Conservation (phyloP, 92 coral and sea anemone genomes). For the Paramuricea clavata region DNA sequence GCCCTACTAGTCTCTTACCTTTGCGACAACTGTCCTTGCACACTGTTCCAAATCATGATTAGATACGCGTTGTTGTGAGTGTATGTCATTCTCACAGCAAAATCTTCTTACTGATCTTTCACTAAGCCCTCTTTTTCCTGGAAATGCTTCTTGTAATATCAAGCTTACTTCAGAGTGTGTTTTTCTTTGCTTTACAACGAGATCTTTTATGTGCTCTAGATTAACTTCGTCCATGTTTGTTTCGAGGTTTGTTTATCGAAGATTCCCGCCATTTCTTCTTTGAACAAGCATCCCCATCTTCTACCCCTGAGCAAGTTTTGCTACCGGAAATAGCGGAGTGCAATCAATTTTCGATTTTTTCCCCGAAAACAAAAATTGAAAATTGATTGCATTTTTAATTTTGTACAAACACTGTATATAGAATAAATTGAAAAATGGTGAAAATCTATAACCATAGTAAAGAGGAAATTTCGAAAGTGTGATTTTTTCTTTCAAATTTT, state of each 20-base stretch:
- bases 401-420: neutral
- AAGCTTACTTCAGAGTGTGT: slow-evolving; percentile 33
- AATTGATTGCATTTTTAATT: slow-evolving; percentile 1
- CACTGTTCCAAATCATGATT: slow-evolving; percentile 37
- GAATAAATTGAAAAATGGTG: neutral
- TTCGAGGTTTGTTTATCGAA: neutral
- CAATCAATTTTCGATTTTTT: no score
- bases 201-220: neutral
- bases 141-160: slow-evolving; percentile 9
- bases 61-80: slow-evolving; percentile 4
- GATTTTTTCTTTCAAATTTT: no score
- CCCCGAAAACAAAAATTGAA: neutral
- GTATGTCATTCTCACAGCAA: slow-evolving; percentile 43
- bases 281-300: neutral
- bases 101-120: slow-evolving; percentile 27
- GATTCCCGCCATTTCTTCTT: neutral
- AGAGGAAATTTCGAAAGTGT: no score
- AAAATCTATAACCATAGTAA: neutral
- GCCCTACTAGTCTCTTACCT: slow-evolving; percentile 31
- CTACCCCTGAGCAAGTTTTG: neutral
- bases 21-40: slow-evolving; percentile 7
- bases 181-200: slow-evolving; percentile 18
- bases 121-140: slow-evolving; percentile 36
- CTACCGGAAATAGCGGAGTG: neutral
- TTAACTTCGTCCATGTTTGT: neutral